Evolutionary conservation across 2,888 invertebrate genomes (phyloP), one percentile per base, ranked within the genome.

Genomic region (Drosophila infuscata): DNA sequence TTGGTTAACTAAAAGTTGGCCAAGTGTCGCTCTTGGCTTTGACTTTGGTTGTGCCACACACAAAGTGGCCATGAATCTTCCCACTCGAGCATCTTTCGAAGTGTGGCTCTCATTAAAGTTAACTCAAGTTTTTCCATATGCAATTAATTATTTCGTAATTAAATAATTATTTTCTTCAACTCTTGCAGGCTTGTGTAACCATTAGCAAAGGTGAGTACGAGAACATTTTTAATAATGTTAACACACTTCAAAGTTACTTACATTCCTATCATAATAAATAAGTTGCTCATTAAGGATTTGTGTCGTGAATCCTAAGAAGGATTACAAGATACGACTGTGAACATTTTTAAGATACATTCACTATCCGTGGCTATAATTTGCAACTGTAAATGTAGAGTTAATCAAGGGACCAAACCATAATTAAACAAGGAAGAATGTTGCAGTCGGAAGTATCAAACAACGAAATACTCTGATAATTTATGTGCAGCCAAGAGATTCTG

Each of bases 21-120:
- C 74, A 74, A 79, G 74, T 77, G 57, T 56, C 56, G 69, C 73
- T 68, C 78, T 78, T 78, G 78, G 78, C 79, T 79, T 78, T 78
- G 78, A 35, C 76, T 46, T 46, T 25, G 46, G 20, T 54, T 64
- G 53, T 72, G 63, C 33, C 70, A 70, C 67, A 56, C 62, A 70
- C 74, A 74, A 70, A 70, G 66, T 76, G 77, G 74, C 78, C 79
- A 49, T 77, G 81, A 81, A 70, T 61, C 62, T 65, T 59, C 43
- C 41, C 60, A 12, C 68, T 41, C 61, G 32, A 60, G 58, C 63
- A 61, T 72, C 61, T 56, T 51, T 62, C 48, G 35, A 25, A 64
- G 25, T 33, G 29, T 29, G 29, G 38, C 41, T 43, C 35, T 33
- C 38, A 30, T 49, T 71, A 58, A 36, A 36, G 32, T 48, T 30